Evolutionary conservation across 2,888 invertebrate genomes (phyloP).

Genomic region (Elgonia sp.): DNA sequence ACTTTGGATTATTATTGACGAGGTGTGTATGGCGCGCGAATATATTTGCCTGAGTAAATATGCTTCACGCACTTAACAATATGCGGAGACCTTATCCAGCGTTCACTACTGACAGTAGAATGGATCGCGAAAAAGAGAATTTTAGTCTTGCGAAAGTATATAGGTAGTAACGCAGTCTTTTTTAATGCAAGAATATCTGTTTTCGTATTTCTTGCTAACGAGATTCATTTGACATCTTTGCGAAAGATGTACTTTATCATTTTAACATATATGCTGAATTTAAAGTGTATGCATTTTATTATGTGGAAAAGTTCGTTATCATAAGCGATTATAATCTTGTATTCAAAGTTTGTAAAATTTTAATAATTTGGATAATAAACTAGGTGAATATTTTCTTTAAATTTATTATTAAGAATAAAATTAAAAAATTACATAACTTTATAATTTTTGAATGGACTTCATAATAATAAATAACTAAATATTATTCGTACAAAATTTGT

Average conservation of each 20-base stretch:
- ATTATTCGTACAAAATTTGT: too few species aligned
- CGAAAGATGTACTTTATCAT: conserved; percentile 27
- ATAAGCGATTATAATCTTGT: too few species aligned
- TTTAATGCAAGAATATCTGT: conserved; percentile 21
- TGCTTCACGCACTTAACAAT: conserved; percentile 53
- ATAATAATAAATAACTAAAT: too few species aligned
- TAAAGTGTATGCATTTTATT: too few species aligned
- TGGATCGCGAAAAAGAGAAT: conserved; percentile 55
- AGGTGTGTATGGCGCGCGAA: conserved; percentile 29
- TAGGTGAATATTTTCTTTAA: too few species aligned
- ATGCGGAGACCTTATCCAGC: conserved; percentile 35
- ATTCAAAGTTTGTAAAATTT: too few species aligned
- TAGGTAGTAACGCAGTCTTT: conserved; percentile 6
- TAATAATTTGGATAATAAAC: too few species aligned
- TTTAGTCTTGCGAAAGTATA: conserved; percentile 56
- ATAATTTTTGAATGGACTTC: too few species aligned
- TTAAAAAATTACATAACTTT: too few species aligned
- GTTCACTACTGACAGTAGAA: conserved; percentile 52
- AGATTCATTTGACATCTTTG: conserved; percentile 30
- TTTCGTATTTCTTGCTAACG: conserved; percentile 44
- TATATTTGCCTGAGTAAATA: conserved; percentile 40
- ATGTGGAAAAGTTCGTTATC: too few species aligned
- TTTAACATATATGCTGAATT: neutral
- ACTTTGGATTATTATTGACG: conserved; percentile 55
- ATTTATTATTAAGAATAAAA: too few species aligned